Base-by-base conservation (phyloP, 2,888 invertebrate genomes). In the Caenorhabditis sp. region DNA sequence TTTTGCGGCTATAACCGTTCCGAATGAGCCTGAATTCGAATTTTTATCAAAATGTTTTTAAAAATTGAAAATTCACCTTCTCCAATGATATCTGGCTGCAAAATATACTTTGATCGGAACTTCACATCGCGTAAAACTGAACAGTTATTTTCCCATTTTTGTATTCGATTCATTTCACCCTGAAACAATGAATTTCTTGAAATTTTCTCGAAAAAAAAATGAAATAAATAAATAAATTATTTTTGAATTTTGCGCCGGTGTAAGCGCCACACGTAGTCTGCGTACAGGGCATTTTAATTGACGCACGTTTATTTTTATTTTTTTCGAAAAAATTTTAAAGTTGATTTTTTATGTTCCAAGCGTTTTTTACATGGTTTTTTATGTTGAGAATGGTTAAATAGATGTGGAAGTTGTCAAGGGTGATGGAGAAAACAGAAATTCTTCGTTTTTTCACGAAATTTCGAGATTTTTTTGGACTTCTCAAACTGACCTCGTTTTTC, bases 91-190 rank as follows among this genome's bases (percentile, higher is more conserved):
- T 70, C 20, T 5, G 57, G 54, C 1, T 17, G 21, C 0, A 74
- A 1, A 20, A 62, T 50, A 38, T 74, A 74, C n/a, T 67, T 67
- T 26, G 25, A 25, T 10, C 21, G 50, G n/a, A 74, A 67, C 2
- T 49, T 43, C 7, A 36, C 2, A 38, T 74, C 67, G 10, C 25
- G 23, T 17, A 74, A 43, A n/a, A 64, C 74, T 49, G 63, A 53
- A 54, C 74, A 74, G 54, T 74, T 70, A 8, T 59, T 54, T 64
- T 70, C 64, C 74, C 74, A 74, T 23, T 23, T 21, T 43, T 57
- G 59, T 5, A 56, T 49, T 23, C 61, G 38, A 1, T 59, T 62
- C 49, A 58, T 26, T 5, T 58, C 59, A 49, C 17, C 26, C 43
- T 10, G 43, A 14, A 43, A 43, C 43, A 7, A 21, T n/a, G n/a